Percentiles rank a stretch among this genome's conserved stretches.
phyloP scores from a whole-genome alignment of 2,113 vertebrate species.

The Psophia crepitans region DNA sequence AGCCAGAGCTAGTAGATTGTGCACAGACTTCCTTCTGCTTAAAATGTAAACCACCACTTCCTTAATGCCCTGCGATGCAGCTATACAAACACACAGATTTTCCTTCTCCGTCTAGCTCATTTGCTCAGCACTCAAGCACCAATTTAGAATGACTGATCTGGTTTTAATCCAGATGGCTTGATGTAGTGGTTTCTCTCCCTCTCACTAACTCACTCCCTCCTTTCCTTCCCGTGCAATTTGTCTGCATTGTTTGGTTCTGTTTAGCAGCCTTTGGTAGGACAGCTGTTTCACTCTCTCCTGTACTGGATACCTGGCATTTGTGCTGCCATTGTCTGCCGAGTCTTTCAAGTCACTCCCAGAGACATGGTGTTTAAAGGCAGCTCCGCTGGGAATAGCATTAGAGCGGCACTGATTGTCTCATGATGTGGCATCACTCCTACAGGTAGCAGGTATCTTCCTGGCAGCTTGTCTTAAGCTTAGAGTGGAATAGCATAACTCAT shows the following conservation, averaged over 20 bases:
- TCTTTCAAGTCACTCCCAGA: slow-evolving; percentile 27
- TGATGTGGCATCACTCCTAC: slow-evolving; percentile 29
- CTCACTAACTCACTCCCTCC: background rate
- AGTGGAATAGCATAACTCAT: background rate
- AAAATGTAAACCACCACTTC: slow-evolving; percentile 12
- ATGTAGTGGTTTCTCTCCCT: background rate
- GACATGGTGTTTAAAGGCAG: slow-evolving; percentile 42
- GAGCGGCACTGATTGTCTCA: slow-evolving; percentile 15
- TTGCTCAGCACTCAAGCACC: slow-evolving; percentile 20
- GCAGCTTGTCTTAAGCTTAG: slow-evolving; percentile 1
- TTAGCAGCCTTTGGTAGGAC: slow-evolving; percentile 34
- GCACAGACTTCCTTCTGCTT: background rate
- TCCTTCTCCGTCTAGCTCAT: slow-evolving; percentile 28
- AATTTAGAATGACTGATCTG: slow-evolving; percentile 48
- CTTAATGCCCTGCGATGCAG: background rate
- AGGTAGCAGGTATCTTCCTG: slow-evolving; percentile 36
- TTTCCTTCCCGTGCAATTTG: background rate
- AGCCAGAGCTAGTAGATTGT: slow-evolving; percentile 13
- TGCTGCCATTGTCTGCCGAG: slow-evolving; percentile 13
- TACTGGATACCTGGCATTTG: background rate
- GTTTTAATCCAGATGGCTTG: slow-evolving; percentile 49
- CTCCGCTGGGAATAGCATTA: background rate
- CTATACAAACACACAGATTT: slow-evolving; percentile 41
- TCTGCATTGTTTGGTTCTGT: background rate
- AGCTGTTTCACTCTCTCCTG: background rate